Evolutionary conservation across 2,113 vertebrate genomes (phyloP).

Genomic region (Galemys pyrenaicus): DNA sequence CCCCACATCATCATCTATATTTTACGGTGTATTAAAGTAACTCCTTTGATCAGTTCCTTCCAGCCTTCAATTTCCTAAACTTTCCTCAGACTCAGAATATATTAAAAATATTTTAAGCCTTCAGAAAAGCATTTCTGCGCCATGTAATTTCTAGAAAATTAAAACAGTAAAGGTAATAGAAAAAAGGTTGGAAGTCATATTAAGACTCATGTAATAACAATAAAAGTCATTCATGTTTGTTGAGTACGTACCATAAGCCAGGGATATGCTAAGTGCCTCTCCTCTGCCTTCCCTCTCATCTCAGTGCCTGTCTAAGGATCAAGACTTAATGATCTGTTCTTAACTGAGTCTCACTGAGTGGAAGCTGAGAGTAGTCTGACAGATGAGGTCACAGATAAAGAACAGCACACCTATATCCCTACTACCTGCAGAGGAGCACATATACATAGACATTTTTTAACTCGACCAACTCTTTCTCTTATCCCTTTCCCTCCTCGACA

Average conservation of each 20-base stretch:
- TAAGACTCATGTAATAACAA: not conserved
- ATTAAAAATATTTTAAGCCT: not conserved
- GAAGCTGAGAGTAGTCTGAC: not conserved
- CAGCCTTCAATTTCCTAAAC: not conserved
- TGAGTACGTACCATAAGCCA: not conserved
- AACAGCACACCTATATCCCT: not conserved
- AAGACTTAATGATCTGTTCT: not conserved
- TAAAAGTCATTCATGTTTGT: not conserved
- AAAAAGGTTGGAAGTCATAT: not conserved
- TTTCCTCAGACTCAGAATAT: not conserved
- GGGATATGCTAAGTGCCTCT: not conserved
- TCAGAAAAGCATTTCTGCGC: not conserved
- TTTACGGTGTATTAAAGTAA: not conserved
- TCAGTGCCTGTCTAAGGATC: not conserved
- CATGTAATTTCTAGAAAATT: conserved; percentile 10
- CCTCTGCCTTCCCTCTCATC: not conserved
- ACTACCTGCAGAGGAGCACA: not conserved
- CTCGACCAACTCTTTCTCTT: not conserved
- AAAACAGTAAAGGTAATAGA: not conserved
- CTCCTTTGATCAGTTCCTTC: not conserved
- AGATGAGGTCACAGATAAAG: not conserved
- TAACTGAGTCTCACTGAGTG: not conserved
- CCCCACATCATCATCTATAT: not conserved
- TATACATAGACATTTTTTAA: not conserved
- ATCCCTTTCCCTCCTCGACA: not conserved